A percentile compares a stretch with the other conserved stretches of the same genome.
These are phyloP conservation scores for Amitus sp. DNA, from an alignment of 2,888 invertebrate genomes.

Conservation along the genomic window DNA sequence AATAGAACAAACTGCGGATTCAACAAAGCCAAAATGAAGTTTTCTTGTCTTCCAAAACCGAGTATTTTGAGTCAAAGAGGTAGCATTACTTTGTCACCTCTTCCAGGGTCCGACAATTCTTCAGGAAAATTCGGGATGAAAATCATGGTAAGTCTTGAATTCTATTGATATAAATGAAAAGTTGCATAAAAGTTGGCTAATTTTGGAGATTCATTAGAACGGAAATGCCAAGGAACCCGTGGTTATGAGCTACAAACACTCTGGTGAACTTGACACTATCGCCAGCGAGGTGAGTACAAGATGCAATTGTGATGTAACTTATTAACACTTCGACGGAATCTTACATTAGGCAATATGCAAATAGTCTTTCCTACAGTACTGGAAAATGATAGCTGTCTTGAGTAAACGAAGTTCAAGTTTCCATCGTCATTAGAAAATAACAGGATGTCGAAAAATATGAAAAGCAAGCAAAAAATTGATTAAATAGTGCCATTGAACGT, in stretches of 20 bases:
- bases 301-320: neutral
- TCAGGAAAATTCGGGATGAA: slow-evolving; percentile 41
- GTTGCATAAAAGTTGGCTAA: too few species aligned
- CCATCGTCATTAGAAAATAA: too few species aligned
- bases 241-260: slow-evolving; percentile 54
- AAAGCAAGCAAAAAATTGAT: too few species aligned
- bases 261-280: slow-evolving; percentile 47
- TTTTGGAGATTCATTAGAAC: too few species aligned
- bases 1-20: neutral
- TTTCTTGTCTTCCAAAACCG: slow-evolving; percentile 58
- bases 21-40: slow-evolving; percentile 55
- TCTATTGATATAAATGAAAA: too few species aligned
- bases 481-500: too few species aligned
- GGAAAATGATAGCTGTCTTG: too few species aligned
- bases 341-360: too few species aligned
- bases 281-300: slow-evolving; percentile 49
- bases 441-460: too few species aligned
- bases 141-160: slow-evolving; percentile 21
- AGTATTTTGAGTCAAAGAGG: slow-evolving; percentile 58
- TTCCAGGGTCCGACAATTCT: slow-evolving; percentile 48
- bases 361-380: too few species aligned
- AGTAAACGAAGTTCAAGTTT: too few species aligned
- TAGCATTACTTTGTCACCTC: slow-evolving; percentile 55
- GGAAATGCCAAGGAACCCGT: slow-evolving; percentile 48
- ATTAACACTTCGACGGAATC: too few species aligned